Conservation (phyloP, 2,797 vertebrate species). For the Limosa lapponica region DNA sequence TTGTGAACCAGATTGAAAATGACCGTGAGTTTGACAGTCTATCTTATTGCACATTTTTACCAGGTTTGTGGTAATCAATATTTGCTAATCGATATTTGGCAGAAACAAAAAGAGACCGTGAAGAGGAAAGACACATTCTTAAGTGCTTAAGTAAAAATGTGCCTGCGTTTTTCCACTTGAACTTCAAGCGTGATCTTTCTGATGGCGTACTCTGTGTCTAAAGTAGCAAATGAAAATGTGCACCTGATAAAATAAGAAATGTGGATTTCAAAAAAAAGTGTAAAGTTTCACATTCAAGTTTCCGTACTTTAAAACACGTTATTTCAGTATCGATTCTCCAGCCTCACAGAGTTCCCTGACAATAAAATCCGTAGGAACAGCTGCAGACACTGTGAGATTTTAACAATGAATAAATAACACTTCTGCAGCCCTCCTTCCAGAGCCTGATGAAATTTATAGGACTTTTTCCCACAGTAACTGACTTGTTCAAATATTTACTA, state of each 20-base stretch:
- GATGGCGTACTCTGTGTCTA: fast-evolving
- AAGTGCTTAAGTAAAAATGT: slow-evolving; percentile 26
- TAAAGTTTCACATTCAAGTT: background rate
- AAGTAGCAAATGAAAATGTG: background rate
- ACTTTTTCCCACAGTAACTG: slow-evolving; percentile 49
- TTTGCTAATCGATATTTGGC: background rate
- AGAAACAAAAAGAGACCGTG: slow-evolving; percentile 24
- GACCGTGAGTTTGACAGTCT: background rate
- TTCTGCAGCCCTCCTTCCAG: background rate
- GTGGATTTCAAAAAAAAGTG: background rate
- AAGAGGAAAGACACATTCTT: slow-evolving; percentile 16
- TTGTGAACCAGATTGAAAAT: background rate
- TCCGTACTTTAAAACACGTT: background rate
- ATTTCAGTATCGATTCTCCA: background rate
- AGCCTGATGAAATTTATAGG: slow-evolving; percentile 42
- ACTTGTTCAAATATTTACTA: slow-evolving; percentile 46
- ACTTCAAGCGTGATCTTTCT: slow-evolving; percentile 8
- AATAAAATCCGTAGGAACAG: slow-evolving; percentile 39
- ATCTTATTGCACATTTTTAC: background rate
- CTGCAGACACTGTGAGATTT: slow-evolving; percentile 43
- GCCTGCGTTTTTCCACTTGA: slow-evolving; percentile 27
- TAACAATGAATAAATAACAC: slow-evolving; percentile 54
- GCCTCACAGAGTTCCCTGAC: background rate
- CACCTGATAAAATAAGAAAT: slow-evolving; percentile 19
- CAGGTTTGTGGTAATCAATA: background rate